phyloP scores from a whole-genome alignment of 2,888 invertebrate species.

The Hydrotaea cyrtoneurina region DNA sequence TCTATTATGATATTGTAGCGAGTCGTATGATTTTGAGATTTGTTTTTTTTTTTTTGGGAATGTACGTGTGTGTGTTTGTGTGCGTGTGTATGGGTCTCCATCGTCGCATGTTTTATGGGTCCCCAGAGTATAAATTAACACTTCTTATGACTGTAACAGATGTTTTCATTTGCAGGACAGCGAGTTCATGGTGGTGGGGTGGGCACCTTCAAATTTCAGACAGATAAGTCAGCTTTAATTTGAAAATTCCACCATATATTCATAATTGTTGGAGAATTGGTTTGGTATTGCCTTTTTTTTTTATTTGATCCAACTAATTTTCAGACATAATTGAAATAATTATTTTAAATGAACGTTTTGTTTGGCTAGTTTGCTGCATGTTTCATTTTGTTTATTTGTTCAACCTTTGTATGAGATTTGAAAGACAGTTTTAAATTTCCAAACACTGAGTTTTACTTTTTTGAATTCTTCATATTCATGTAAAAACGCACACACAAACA shows the following conservation, averaged over 20 bases:
- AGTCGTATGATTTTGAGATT: constrained; percentile 53
- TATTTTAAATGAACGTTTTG: neutral
- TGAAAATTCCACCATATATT: too few species aligned
- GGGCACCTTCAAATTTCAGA: too few species aligned
- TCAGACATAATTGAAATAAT: too few species aligned
- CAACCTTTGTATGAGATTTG: neutral
- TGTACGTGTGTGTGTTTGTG: neutral
- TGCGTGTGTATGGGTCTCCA: neutral
- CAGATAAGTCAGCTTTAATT: too few species aligned
- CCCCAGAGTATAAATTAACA: constrained; percentile 65
- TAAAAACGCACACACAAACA: too few species aligned
- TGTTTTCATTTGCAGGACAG: constrained; percentile 13
- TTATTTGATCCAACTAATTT: too few species aligned
- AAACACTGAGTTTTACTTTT: neutral
- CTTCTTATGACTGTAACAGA: constrained; percentile 51
- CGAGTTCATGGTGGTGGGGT: neutral
- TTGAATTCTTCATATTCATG: neutral
- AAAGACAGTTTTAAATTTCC: constrained; percentile 14
- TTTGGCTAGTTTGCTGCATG: neutral
- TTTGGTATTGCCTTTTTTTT: too few species aligned
- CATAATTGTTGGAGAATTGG: too few species aligned
- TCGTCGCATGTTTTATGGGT: constrained; percentile 50
- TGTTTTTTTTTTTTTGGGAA: too few species aligned
- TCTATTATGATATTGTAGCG: constrained; percentile 59
- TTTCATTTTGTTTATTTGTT: constrained; percentile 1